Evolutionary conservation across 2,113 vertebrate genomes (phyloP), one percentile per base, ranked within the genome.

Genomic region (Phycodurus eques): DNA sequence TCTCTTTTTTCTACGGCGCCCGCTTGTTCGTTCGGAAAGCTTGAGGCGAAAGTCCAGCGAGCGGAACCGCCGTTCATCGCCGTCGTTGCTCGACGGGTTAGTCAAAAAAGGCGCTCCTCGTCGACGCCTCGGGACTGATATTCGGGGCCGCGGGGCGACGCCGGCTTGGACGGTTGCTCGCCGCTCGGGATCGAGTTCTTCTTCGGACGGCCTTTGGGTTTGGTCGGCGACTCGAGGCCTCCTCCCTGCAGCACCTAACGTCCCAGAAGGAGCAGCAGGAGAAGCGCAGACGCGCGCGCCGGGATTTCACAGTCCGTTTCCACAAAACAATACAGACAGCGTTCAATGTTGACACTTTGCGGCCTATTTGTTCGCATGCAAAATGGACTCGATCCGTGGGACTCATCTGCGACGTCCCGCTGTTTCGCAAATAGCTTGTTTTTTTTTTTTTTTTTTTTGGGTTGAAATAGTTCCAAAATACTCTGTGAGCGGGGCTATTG

Each of bases 181-280:
- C 97, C 97, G 68, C 92, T 95, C 56, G 97, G 98, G 76, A 99
- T 99, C 73, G 97, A 99, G 89, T 99, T 99, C 90, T 99, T 99
- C 90, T 98, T 98, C 0, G 98, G 98, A 1, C 98, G 95, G 2
- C 98, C 98, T 92, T 99, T 99, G 0, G 98, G 98, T 82, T 99
- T 99, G 8, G 98, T 99, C 1, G 98, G 98, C 0, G 98, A 99
- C 84, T 99, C 97, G 75, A 98, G 92, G 42, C 96, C 96, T 13
- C 98, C 97, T 1, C 98, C 98, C 85, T 99, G 98, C 77, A 99
- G 70, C 47, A 99, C 98, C 97, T 99, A 89, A 10, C 39, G 27
- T 53, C 2, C 11, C 39, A 31, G 56, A 27, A 27, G 27, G 27
- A 27, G 27, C 27, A 27, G 27, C 27, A 27, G 27, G 27, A 27